Conservation (phyloP, 2,113 vertebrate genomes). For the Numida meleagris region DNA sequence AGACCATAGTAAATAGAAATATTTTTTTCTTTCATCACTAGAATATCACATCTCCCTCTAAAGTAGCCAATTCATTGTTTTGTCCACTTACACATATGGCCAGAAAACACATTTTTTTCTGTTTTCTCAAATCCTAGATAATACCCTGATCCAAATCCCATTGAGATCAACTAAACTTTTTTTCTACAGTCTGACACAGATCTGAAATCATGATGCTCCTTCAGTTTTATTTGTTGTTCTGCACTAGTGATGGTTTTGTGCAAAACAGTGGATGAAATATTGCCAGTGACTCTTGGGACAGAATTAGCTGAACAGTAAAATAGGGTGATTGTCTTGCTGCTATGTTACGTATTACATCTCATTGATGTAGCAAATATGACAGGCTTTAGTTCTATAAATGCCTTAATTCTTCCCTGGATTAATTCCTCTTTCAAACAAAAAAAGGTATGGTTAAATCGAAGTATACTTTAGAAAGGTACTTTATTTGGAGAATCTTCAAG, state of each 20-base stretch:
- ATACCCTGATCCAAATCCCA: conserved; percentile 12
- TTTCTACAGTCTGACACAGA: neutral
- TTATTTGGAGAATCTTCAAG: neutral
- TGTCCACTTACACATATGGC: neutral
- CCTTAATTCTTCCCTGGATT: neutral
- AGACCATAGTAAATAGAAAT: neutral
- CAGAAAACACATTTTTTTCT: neutral
- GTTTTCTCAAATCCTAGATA: conserved; percentile 25
- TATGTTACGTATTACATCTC: neutral
- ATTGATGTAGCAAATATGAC: neutral
- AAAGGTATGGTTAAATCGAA: neutral
- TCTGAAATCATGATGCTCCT: neutral
- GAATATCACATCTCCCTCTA: neutral
- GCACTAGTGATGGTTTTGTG: neutral
- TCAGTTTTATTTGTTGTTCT: neutral
- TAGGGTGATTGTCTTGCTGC: neutral
- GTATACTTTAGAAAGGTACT: neutral
- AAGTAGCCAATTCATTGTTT: neutral
- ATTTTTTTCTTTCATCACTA: neutral
- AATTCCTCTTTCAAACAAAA: conserved; percentile 31
- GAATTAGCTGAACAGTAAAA: conserved; percentile 9
- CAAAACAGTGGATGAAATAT: neutral
- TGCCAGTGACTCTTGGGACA: neutral
- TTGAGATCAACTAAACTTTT: neutral
- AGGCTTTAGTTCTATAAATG: neutral